Conservation (phyloP, 2,888 invertebrate genomes). For the Elmis aenea region DNA sequence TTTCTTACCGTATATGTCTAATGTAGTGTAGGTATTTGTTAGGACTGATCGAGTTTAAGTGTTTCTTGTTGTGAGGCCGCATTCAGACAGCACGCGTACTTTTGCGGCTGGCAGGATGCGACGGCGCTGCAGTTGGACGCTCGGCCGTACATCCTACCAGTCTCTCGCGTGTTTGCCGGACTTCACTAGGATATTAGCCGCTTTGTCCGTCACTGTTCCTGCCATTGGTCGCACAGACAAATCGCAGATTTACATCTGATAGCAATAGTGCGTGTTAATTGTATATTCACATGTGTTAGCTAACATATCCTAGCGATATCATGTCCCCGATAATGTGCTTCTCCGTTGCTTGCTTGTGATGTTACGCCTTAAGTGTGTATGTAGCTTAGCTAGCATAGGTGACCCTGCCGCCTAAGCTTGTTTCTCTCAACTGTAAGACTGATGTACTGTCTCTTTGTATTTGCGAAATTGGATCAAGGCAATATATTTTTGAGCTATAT, state of each 20-base stretch:
- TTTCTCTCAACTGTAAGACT: slow-evolving; percentile 45
- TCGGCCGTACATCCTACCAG: slow-evolving; percentile 19
- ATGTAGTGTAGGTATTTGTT: slow-evolving; percentile 38
- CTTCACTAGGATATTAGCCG: slow-evolving; percentile 34
- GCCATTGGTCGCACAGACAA: slow-evolving; percentile 42
- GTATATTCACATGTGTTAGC: slow-evolving; percentile 35
- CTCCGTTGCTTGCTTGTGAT: slow-evolving; percentile 39
- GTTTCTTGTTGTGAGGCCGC: slow-evolving; percentile 45
- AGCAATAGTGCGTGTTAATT: slow-evolving; percentile 44
- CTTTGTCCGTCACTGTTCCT: slow-evolving; percentile 50
- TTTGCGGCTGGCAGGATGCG: slow-evolving; percentile 39
- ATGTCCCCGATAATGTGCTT: slow-evolving; percentile 46
- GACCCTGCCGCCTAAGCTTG: slow-evolving; percentile 33
- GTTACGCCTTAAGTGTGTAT: slow-evolving; percentile 28
- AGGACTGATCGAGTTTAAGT: slow-evolving; percentile 45
- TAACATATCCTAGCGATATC: slow-evolving; percentile 31
- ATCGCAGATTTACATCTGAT: slow-evolving; percentile 42
- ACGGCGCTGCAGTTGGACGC: slow-evolving; percentile 1
- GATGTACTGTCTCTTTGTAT: slow-evolving; percentile 42
- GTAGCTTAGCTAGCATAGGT: slow-evolving; percentile 16
- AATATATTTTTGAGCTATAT: slow-evolving; percentile 49
- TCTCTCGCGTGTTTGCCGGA: slow-evolving; percentile 24
- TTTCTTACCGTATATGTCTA: slow-evolving; percentile 28
- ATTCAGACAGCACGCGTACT: slow-evolving; percentile 36
- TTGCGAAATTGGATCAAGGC: slow-evolving; percentile 44